A percentile compares a stretch with the other conserved stretches of the same genome.
These are phyloP conservation scores for Egretta garzetta DNA, from an alignment of 2,113 vertebrate genomes.

Conservation along the genomic window DNA sequence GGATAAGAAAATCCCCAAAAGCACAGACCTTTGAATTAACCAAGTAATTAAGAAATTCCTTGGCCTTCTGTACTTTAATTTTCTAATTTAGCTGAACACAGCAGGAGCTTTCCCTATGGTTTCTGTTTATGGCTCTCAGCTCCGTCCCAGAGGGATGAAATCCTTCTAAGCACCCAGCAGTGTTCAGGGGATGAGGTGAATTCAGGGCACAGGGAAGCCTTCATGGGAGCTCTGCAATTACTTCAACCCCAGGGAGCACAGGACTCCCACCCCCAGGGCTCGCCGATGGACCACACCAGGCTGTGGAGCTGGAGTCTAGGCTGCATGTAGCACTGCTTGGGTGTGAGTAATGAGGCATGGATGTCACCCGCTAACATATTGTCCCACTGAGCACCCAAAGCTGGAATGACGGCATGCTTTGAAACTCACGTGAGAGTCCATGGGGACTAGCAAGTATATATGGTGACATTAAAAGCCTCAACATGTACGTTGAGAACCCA, in stretches of 20 bases:
- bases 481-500: accelerated
- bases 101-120: neutral
- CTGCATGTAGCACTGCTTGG: neutral
- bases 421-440: neutral
- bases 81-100: neutral
- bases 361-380: accelerated
- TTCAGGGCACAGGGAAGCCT: neutral
- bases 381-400: neutral
- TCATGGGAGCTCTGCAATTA: neutral
- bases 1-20: neutral
- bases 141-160: neutral
- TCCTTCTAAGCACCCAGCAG: neutral
- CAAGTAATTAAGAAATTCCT: neutral
- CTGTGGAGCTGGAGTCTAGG: neutral
- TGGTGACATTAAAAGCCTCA: neutral
- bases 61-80: neutral
- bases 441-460: neutral
- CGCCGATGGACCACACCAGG: accelerated
- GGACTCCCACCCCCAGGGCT: neutral
- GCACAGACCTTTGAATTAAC: neutral
- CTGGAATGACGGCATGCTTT: neutral
- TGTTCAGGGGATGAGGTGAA: neutral
- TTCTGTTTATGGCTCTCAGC: neutral
- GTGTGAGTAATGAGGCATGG: neutral
- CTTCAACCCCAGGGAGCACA: accelerated